Evolutionary conservation across 2,113 vertebrate species (phyloP).

Genomic region (Zingel zingel): DNA sequence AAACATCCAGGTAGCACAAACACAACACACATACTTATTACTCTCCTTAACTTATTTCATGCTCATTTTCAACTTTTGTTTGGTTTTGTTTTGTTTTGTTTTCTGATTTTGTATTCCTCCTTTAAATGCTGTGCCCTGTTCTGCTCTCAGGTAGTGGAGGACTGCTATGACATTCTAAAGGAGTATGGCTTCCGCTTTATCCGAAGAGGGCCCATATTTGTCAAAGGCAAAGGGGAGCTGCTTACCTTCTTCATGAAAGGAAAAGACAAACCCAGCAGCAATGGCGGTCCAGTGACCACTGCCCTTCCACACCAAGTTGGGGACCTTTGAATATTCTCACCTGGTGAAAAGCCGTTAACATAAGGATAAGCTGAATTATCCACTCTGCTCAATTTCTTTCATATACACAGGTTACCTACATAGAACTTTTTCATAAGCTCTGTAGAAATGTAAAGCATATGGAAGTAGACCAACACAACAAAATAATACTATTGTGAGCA

Average conservation of each 20-base stretch:
- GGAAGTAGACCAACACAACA: constrained; percentile 14
- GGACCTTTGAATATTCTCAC: constrained; percentile 81
- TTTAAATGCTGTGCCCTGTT: neutral
- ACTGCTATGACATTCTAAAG: constrained; percentile 92
- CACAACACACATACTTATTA: neutral
- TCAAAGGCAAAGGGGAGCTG: constrained; percentile 97
- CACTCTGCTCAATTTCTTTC: constrained; percentile 10
- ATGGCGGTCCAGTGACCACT: constrained; percentile 81
- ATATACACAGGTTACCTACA: constrained; percentile 7
- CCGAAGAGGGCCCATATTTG: constrained; percentile 92
- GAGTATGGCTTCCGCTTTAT: constrained; percentile 95
- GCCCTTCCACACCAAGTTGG: constrained; percentile 93
- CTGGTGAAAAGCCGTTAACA: neutral
- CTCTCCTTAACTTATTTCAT: neutral
- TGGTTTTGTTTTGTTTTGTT: no score
- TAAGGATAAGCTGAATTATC: neutral
- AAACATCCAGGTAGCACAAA: constrained; percentile 91
- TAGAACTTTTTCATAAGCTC: constrained; percentile 20
- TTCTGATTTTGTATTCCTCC: neutral
- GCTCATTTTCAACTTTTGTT: neutral
- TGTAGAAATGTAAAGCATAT: constrained; percentile 36
- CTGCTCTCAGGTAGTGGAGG: constrained; percentile 92
- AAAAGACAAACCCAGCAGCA: constrained; percentile 87
- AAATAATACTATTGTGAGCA: neutral
- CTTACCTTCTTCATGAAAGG: constrained; percentile 97